A percentile compares a stretch with the other conserved stretches of the same genome.
phyloP scores from a whole-genome alignment of 2,797 vertebrate species.

The Lates japonicus region DNA sequence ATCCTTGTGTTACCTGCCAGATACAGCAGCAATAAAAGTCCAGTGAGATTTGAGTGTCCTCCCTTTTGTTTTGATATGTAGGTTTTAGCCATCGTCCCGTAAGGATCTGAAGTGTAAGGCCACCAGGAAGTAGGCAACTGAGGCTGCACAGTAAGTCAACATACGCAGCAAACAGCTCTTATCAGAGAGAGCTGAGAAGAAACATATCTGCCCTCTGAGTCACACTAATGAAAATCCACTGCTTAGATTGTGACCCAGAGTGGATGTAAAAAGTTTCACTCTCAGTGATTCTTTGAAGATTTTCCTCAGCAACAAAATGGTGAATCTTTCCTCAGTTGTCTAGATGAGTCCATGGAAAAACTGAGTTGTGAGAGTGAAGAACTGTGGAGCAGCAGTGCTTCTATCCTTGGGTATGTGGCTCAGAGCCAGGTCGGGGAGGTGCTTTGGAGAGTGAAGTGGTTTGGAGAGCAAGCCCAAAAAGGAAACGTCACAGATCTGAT shows the following conservation, averaged over 20 bases:
- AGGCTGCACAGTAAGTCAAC: not conserved
- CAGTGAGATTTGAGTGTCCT: not conserved
- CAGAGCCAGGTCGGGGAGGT: conserved; percentile 6
- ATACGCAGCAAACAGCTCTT: conserved; percentile 40
- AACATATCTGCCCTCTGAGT: conserved; percentile 29
- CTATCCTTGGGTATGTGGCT: conserved; percentile 11
- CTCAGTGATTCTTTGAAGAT: no score
- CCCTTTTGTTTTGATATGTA: not conserved
- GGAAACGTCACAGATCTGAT: conserved; percentile 5
- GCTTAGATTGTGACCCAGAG: not conserved
- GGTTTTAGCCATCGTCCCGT: conserved; percentile 51
- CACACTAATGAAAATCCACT: conserved; percentile 20
- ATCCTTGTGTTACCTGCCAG: conserved; percentile 68
- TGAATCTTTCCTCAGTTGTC: not conserved
- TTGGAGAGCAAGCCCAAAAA: conserved; percentile 4
- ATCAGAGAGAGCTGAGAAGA: conserved; percentile 36
- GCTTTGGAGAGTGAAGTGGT: not conserved
- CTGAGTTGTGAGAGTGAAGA: not conserved
- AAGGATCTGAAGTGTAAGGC: conserved; percentile 2
- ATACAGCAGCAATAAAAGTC: conserved; percentile 51
- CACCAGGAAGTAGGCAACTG: conserved; percentile 31
- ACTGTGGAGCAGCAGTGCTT: not conserved
- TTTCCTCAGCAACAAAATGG: not conserved
- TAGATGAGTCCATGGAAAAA: not conserved
- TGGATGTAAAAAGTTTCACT: not conserved